A percentile compares a stretch with the other conserved stretches of the same genome.
Conservation (phyloP, 2,113 vertebrate species). For the Andinoacara biseriatus region DNA sequence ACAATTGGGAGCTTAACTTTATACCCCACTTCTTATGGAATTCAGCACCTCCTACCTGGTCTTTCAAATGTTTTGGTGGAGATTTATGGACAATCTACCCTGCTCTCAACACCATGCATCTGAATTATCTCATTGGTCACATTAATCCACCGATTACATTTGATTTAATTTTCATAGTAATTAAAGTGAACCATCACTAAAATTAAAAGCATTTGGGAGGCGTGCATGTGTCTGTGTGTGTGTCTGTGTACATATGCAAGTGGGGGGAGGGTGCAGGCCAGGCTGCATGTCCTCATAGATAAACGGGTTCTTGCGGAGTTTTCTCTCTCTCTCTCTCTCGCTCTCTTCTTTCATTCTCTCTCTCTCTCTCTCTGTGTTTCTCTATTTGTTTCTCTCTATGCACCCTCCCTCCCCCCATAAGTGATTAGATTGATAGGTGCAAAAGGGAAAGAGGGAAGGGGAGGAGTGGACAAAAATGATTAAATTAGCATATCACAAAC, state of each 20-base stretch:
- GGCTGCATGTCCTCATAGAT: constrained; percentile 54
- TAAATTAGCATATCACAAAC: constrained; percentile 83
- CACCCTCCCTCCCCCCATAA: constrained; percentile 40
- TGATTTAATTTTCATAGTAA: constrained; percentile 85
- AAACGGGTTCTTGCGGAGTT: constrained; percentile 48
- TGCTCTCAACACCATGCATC: constrained; percentile 65
- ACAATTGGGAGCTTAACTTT: constrained; percentile 37
- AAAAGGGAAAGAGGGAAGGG: constrained; percentile 63
- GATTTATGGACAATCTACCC: constrained; percentile 78
- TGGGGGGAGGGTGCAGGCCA: not conserved
- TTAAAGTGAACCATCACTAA: constrained; percentile 84
- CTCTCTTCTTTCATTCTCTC: not conserved
- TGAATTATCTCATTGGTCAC: constrained; percentile 80
- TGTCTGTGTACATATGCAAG: not conserved
- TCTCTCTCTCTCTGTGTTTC: not conserved
- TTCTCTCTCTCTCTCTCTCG: not conserved
- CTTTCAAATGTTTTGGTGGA: constrained; percentile 64
- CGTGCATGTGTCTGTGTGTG: constrained; percentile 42
- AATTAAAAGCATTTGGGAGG: constrained; percentile 71
- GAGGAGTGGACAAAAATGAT: constrained; percentile 79
- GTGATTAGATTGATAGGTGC: constrained; percentile 82
- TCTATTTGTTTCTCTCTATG: constrained; percentile 36
- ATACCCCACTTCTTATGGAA: constrained; percentile 13
- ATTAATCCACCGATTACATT: constrained; percentile 82
- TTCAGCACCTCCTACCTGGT: constrained; percentile 40